phyloP scores from a whole-genome alignment of 2,113 vertebrate species.

The Tamias sibiricus region DNA sequence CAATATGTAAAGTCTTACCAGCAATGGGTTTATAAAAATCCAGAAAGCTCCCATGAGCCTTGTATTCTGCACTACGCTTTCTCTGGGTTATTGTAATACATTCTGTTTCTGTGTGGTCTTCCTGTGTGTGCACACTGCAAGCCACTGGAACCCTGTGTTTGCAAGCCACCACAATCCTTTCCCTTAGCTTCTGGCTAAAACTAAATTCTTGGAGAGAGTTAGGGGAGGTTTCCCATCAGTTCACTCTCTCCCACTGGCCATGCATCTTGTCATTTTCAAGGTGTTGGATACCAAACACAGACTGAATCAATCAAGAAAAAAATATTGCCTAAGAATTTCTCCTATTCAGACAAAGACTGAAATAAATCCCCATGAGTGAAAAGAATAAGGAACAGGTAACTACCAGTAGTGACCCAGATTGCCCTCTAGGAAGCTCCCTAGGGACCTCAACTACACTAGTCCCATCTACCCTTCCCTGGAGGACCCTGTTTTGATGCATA shows the following conservation, averaged over 20 bases:
- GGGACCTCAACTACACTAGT: background rate
- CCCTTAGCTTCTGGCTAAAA: background rate
- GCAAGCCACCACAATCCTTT: fast-evolving
- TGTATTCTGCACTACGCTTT: background rate
- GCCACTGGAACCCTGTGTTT: too few species aligned
- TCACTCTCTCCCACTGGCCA: background rate
- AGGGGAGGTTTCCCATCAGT: background rate
- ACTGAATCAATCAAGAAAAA: background rate
- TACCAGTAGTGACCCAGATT: background rate
- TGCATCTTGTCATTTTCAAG: background rate
- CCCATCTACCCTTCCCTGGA: background rate
- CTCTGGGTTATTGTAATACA: too few species aligned
- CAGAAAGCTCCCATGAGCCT: background rate
- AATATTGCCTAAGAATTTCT: background rate
- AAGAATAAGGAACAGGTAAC: background rate
- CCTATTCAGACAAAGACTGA: background rate
- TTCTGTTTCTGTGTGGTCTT: background rate
- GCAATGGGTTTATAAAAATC: background rate
- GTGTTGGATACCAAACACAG: background rate
- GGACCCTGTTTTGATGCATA: background rate
- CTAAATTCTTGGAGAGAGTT: background rate
- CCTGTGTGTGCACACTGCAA: background rate
- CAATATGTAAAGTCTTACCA: background rate
- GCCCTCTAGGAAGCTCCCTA: background rate
- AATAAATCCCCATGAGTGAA: background rate